Conservation (phyloP, 2,797 vertebrate genomes). For the Adelosebastes latens region DNA sequence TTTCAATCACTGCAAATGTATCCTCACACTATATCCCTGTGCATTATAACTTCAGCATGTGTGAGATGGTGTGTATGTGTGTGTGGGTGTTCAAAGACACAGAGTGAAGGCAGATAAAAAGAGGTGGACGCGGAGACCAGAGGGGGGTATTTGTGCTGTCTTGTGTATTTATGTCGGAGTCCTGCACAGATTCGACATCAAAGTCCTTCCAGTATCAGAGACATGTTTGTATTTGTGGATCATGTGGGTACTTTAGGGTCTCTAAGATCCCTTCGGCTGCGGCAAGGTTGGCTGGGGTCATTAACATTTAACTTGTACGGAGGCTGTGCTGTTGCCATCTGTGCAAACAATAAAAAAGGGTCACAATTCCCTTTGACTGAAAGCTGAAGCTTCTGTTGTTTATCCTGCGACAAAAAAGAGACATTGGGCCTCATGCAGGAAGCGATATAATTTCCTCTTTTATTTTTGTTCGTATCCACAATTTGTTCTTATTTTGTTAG, state of each 20-base stretch:
- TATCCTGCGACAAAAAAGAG: not conserved
- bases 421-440: not conserved
- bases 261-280: not conserved
- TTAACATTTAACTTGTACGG: conserved; percentile 31
- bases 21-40: not conserved
- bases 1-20: conserved; percentile 24
- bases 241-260: not conserved
- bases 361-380: conserved; percentile 14
- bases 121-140: not conserved
- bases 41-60: conserved; percentile 1
- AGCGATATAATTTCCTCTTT: not conserved
- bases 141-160: not conserved
- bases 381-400: conserved; percentile 6
- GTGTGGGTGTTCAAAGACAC: conserved; percentile 6
- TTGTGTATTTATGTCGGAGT: conserved; percentile 13
- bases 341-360: conserved; percentile 6
- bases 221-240: conserved; percentile 7
- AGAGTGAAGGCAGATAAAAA: conserved; percentile 8
- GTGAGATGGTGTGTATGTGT: not conserved
- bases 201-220: conserved; percentile 4
- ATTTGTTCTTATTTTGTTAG: not conserved
- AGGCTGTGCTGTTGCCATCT: conserved; percentile 1
- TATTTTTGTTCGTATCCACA: not conserved
- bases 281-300: conserved; percentile 6
- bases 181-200: conserved; percentile 2